Evolutionary conservation across 2,888 invertebrate genomes (phyloP).

Genomic region (Ectobius pallidus): DNA sequence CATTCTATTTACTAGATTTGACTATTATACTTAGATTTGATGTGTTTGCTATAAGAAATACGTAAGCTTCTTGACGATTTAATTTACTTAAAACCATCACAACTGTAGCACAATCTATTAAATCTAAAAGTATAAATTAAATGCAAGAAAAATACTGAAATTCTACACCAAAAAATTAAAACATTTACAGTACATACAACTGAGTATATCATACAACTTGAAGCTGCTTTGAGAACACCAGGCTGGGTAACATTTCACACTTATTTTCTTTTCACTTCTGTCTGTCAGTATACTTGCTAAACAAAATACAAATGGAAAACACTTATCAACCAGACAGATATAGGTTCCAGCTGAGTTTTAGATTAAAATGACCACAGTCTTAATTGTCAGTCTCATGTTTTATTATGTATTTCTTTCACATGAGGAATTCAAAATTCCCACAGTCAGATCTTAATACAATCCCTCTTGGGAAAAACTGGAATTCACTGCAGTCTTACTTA

Average conservation of each 20-base stretch:
- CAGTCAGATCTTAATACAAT: too few relatives aligned
- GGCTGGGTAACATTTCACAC: background rate
- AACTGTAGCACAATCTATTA: constrained; percentile 9
- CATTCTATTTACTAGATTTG: too few relatives aligned
- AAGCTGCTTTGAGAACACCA: background rate
- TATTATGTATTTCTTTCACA: too few relatives aligned
- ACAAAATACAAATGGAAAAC: background rate
- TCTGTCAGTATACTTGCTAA: background rate
- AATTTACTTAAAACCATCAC: background rate
- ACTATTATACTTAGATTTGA: too few relatives aligned
- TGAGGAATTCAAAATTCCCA: too few relatives aligned
- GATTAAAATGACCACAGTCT: too few relatives aligned
- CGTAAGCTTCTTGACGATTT: background rate
- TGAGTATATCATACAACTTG: background rate
- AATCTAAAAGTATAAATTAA: constrained; percentile 8
- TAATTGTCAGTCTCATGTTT: too few relatives aligned
- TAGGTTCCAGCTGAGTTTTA: too few relatives aligned
- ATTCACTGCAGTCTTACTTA: too few relatives aligned
- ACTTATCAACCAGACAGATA: background rate
- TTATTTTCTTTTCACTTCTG: background rate
- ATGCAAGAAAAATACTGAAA: constrained; percentile 10
- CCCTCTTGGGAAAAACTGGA: too few relatives aligned
- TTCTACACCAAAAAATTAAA: background rate
- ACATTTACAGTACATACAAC: background rate
- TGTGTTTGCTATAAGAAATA: too few relatives aligned